A percentile compares a stretch with the other conserved stretches of the same genome.
Conservation (phyloP, 2,113 vertebrate genomes). For the Aldabrachelys gigantea region DNA sequence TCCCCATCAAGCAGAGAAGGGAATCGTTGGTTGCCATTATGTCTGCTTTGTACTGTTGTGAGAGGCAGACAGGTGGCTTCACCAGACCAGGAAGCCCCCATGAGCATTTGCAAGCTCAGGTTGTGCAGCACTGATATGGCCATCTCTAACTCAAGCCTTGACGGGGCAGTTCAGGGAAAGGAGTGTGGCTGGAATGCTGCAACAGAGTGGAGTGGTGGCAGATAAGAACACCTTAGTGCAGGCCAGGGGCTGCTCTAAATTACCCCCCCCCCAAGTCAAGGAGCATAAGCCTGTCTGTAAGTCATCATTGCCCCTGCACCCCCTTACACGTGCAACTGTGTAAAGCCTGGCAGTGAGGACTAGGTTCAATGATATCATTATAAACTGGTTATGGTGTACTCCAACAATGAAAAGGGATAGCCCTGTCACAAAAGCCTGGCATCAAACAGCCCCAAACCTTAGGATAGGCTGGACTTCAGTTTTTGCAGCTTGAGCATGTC, state of each 20-base stretch:
- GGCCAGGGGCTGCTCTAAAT: background rate
- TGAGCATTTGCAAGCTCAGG: background rate
- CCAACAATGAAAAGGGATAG: accelerated
- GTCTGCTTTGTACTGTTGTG: background rate
- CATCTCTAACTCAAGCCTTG: background rate
- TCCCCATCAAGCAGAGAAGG: background rate
- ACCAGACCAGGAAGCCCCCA: accelerated
- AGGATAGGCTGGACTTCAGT: background rate
- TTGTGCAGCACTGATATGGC: background rate
- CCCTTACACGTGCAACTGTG: background rate
- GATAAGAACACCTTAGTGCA: background rate
- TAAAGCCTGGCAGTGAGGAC: background rate
- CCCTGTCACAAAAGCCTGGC: background rate
- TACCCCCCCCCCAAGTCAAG: background rate
- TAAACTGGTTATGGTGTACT: background rate
- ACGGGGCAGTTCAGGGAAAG: background rate
- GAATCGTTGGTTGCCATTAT: background rate
- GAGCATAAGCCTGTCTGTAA: background rate
- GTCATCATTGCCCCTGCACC: background rate
- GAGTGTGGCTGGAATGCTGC: accelerated
- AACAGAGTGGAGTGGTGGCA: accelerated
- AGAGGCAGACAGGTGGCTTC: background rate
- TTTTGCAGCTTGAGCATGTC: background rate
- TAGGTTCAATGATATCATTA: accelerated
- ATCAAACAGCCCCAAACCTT: accelerated